Conservation (phyloP, 2,113 vertebrate species). For the Neopipo cinnamomea region DNA sequence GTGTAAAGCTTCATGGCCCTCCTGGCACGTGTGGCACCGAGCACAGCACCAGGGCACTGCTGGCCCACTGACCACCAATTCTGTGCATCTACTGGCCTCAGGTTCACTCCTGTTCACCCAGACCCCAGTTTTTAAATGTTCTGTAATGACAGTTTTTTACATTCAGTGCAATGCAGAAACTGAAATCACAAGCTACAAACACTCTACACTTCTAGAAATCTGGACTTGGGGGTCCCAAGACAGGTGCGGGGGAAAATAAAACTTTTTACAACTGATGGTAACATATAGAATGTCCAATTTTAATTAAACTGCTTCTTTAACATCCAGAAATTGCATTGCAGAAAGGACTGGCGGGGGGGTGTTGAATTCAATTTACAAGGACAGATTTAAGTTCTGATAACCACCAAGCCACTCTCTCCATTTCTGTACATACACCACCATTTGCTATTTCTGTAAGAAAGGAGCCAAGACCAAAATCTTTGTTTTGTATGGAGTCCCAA, state of each 20-base stretch:
- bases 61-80: background rate
- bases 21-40: rapidly evolving
- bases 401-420: background rate
- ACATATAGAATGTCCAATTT: background rate
- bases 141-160: background rate
- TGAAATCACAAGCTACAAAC: background rate
- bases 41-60: background rate
- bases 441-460: background rate
- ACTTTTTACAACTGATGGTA: background rate
- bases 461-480: background rate
- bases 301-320: background rate
- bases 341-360: rapidly evolving
- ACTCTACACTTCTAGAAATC: background rate
- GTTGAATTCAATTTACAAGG: background rate
- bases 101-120: background rate
- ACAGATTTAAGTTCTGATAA: background rate
- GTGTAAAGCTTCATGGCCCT: background rate
- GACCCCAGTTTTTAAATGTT: background rate
- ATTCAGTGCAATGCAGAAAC: background rate
- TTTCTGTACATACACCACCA: background rate
- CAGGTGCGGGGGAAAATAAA: background rate
- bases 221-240: rapidly evolving
- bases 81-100: background rate
- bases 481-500: background rate
- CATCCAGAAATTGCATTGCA: background rate